phyloP scores from a whole-genome alignment of 2,888 invertebrate species.

The Anticlea derivata region DNA sequence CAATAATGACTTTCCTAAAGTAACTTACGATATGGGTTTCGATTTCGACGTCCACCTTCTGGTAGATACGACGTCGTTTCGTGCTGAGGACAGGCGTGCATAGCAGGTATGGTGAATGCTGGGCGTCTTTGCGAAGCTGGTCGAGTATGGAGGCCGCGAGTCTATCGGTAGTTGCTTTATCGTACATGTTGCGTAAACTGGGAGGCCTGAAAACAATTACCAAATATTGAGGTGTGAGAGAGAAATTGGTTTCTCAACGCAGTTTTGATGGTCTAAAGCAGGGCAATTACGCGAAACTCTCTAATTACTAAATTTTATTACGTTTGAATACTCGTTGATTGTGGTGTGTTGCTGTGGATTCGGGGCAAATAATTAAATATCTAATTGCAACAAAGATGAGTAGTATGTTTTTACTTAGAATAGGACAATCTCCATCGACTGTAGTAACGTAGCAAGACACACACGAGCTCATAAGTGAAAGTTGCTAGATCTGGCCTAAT shows the following conservation, averaged over 20 bases:
- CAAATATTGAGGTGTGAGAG: slow-evolving; percentile 6
- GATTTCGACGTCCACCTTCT: slow-evolving; percentile 91
- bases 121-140: slow-evolving; percentile 85
- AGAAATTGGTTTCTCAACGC: slow-evolving; percentile 13
- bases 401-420: too few relatives aligned
- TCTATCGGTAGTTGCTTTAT: slow-evolving; percentile 88
- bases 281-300: background rate
- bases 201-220: slow-evolving; percentile 80
- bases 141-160: slow-evolving; percentile 86
- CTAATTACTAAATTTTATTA: background rate
- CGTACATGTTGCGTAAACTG: slow-evolving; percentile 90
- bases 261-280: background rate
- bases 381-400: too few relatives aligned
- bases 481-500: slow-evolving; percentile 17
- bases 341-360: too few relatives aligned
- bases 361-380: too few relatives aligned
- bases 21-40: slow-evolving; percentile 93
- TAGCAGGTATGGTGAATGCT: slow-evolving; percentile 88
- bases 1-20: background rate
- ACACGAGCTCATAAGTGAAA: slow-evolving; percentile 17
- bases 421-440: too few relatives aligned
- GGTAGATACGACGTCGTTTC: slow-evolving; percentile 86
- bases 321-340: background rate
- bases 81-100: slow-evolving; percentile 92
- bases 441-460: background rate